Conservation (phyloP, 2,888 invertebrate genomes). For the Pollenia angustigena region DNA sequence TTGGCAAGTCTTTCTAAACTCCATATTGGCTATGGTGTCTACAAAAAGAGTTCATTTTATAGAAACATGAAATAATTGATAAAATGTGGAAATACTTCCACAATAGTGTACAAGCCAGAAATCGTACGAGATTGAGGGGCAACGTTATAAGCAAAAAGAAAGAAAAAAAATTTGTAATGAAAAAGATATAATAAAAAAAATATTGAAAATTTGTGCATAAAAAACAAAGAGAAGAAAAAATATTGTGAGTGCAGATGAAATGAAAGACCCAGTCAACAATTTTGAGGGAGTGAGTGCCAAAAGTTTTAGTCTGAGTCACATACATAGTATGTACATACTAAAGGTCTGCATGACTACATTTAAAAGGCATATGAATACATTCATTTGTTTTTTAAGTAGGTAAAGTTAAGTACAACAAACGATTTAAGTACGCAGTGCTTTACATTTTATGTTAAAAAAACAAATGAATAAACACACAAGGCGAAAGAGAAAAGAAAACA, state of each 20-base stretch:
- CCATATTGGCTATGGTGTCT: neutral
- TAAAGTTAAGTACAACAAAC: no score
- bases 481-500: no score
- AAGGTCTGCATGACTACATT: no score
- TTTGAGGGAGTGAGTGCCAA: neutral
- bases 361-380: no score
- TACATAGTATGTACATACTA: neutral
- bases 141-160: slow-evolving; percentile 72
- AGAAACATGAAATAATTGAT: neutral
- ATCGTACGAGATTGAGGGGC: slow-evolving; percentile 83
- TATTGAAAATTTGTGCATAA: neutral
- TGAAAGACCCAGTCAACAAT: neutral
- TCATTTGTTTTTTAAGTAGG: no score
- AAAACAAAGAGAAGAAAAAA: slow-evolving; percentile 12
- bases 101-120: slow-evolving; percentile 79
- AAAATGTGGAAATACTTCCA: slow-evolving; percentile 17
- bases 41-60: slow-evolving; percentile 4
- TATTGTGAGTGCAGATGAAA: neutral
- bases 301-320: neutral
- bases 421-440: no score
- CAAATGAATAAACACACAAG: no score
- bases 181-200: slow-evolving; percentile 71
- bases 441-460: no score
- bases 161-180: slow-evolving; percentile 66
- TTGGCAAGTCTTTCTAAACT: slow-evolving; percentile 25